A percentile compares a stretch with the other conserved stretches of the same genome.
These are phyloP conservation scores for Eidolon dupreanum DNA, from an alignment of 2,797 vertebrate genomes.

Conservation along the genomic window DNA sequence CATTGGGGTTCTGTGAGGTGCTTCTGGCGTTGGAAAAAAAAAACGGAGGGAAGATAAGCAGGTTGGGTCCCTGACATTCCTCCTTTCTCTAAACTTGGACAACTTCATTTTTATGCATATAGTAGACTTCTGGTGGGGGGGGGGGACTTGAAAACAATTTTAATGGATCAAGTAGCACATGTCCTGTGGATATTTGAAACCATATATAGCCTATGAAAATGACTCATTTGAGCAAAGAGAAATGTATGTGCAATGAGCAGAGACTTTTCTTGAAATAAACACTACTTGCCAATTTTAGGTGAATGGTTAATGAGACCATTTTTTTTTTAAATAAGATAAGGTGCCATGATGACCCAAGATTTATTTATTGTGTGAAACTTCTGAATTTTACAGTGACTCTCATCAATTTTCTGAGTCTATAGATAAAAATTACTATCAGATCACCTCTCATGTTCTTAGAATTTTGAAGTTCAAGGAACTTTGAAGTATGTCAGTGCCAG, in stretches of 20 bases:
- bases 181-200: not conserved
- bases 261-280: constrained; percentile 56
- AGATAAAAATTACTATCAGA: not conserved
- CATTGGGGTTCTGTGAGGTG: not conserved
- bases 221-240: constrained; percentile 10
- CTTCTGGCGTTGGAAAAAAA: not conserved
- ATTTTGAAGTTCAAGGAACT: constrained; percentile 2
- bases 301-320: constrained; percentile 31
- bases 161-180: not conserved
- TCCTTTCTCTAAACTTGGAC: not conserved
- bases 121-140: not conserved
- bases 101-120: not conserved
- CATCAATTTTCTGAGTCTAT: constrained; percentile 22
- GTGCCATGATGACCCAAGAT: not conserved
- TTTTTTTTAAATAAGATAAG: not conserved
- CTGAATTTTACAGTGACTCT: constrained; percentile 6
- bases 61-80: not conserved
- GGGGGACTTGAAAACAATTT: not conserved
- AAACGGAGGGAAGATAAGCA: not conserved
- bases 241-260: not conserved
- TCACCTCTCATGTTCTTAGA: not conserved
- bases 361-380: constrained; percentile 38
- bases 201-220: not conserved
- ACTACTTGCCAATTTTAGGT: constrained; percentile 35
- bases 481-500: not conserved